Evolutionary conservation across 2,113 vertebrate genomes (phyloP).

Genomic region (Oreocharis arfaki): DNA sequence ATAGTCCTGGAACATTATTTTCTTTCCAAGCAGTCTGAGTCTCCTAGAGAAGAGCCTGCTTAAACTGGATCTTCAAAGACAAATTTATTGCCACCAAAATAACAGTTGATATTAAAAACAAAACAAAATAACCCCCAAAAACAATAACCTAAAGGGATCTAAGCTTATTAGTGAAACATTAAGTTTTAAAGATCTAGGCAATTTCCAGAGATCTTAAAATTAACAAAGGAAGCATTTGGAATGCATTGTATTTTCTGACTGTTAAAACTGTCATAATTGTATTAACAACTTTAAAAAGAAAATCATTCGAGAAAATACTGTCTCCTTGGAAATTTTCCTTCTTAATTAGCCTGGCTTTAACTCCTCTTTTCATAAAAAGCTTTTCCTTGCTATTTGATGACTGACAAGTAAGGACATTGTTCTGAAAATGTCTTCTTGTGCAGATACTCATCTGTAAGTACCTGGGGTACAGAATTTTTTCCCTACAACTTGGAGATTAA

Average conservation of each 20-base stretch:
- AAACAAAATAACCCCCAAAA: neutral
- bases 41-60: neutral
- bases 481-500: neutral
- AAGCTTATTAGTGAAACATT: constrained; percentile 38
- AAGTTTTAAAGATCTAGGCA: constrained; percentile 34
- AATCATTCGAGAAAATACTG: constrained; percentile 2
- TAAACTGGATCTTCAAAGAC: constrained; percentile 51
- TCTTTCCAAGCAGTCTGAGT: neutral
- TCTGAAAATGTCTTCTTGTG: constrained; percentile 14
- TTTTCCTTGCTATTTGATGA: neutral
- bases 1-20: neutral
- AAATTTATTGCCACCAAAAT: constrained; percentile 23
- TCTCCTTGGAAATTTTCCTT: neutral
- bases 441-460: neutral
- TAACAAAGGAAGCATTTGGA: constrained; percentile 39
- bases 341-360: constrained; percentile 2
- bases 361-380: constrained; percentile 33
- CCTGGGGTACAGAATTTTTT: neutral
- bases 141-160: neutral
- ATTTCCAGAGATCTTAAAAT: constrained; percentile 26
- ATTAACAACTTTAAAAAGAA: constrained; percentile 23
- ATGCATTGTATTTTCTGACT: constrained; percentile 7
- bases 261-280: constrained; percentile 36
- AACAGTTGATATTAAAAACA: constrained; percentile 2
- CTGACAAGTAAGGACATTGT: constrained; percentile 10